phyloP scores from a whole-genome alignment of 2,113 vertebrate genomes.

The Phalacrocorax pelagicus region DNA sequence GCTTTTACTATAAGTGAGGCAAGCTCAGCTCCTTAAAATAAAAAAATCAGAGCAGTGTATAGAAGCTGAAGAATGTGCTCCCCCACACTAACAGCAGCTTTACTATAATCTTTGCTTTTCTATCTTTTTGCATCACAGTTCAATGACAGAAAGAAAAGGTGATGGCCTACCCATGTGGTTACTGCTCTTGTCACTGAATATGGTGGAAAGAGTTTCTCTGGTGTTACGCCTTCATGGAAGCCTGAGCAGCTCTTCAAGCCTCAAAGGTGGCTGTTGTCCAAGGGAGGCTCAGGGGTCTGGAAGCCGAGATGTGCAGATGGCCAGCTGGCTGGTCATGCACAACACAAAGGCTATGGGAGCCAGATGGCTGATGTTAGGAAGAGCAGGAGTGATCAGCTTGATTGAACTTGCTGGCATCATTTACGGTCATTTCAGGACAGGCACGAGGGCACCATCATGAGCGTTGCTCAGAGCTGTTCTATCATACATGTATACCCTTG shows the following conservation, averaged over 20 bases:
- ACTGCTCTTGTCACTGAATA: background rate
- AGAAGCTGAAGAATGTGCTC: background rate
- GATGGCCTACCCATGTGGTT: background rate
- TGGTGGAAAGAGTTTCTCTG: background rate
- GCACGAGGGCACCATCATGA: background rate
- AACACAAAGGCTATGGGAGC: background rate
- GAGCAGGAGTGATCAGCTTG: background rate
- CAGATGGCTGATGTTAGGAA: slow-evolving; percentile 11
- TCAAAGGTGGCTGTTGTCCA: background rate
- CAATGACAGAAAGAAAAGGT: background rate
- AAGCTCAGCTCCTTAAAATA: background rate
- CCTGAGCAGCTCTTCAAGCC: background rate
- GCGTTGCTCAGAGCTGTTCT: background rate
- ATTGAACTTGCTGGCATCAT: background rate
- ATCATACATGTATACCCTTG: background rate
- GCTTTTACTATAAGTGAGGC: background rate
- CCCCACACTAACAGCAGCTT: background rate
- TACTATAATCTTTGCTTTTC: background rate
- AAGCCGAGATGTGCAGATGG: background rate
- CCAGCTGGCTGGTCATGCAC: background rate
- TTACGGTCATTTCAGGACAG: background rate
- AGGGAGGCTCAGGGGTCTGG: background rate
- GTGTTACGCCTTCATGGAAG: background rate
- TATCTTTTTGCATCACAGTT: background rate
- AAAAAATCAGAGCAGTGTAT: background rate